These are phyloP conservation scores for Taenioides sp. DNA, from an alignment of 2,797 vertebrate species.

Conservation along the genomic window DNA sequence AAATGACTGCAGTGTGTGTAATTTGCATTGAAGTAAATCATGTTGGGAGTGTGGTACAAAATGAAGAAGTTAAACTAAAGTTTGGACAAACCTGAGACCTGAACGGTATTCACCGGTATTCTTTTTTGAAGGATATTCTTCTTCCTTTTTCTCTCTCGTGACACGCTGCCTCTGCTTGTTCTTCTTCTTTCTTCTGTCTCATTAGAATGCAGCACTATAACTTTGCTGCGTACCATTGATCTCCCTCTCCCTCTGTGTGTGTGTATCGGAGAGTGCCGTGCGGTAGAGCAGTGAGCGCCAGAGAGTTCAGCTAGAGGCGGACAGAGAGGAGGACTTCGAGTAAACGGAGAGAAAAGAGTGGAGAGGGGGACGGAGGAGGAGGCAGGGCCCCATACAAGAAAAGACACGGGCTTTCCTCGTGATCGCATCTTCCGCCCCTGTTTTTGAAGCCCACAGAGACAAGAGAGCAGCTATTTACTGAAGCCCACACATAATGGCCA, in stretches of 20 bases:
- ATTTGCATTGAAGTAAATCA: too few relatives aligned
- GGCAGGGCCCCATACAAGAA: slow-evolving; percentile 60
- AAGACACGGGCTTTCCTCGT: slow-evolving; percentile 75
- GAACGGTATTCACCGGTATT: slow-evolving; percentile 59
- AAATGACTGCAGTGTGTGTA: too few relatives aligned
- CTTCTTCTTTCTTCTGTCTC: slow-evolving; percentile 70
- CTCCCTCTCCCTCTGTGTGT: slow-evolving; percentile 51
- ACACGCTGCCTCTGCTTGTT: slow-evolving; percentile 67
- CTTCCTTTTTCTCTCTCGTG: slow-evolving; percentile 60
- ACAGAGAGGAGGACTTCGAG: slow-evolving; percentile 38
- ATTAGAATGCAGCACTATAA: slow-evolving; percentile 71
- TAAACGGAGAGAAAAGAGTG: slow-evolving; percentile 41
- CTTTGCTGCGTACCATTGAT: slow-evolving; percentile 72
- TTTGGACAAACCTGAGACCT: slow-evolving; percentile 6
- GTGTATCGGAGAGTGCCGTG: slow-evolving; percentile 11
- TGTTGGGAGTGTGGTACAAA: too few relatives aligned
- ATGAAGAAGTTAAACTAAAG: background rate
- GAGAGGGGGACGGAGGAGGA: slow-evolving; percentile 13
- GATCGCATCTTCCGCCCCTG: slow-evolving; percentile 74
- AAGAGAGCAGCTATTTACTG: slow-evolving; percentile 77
- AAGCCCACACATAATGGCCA: slow-evolving; percentile 74
- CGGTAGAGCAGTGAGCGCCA: slow-evolving; percentile 12
- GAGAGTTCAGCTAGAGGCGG: slow-evolving; percentile 33
- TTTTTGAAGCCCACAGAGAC: slow-evolving; percentile 72
- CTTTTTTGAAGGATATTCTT: slow-evolving; percentile 53